phyloP scores from a whole-genome alignment of 2,113 vertebrate species.

The Planiliza haematocheilus region DNA sequence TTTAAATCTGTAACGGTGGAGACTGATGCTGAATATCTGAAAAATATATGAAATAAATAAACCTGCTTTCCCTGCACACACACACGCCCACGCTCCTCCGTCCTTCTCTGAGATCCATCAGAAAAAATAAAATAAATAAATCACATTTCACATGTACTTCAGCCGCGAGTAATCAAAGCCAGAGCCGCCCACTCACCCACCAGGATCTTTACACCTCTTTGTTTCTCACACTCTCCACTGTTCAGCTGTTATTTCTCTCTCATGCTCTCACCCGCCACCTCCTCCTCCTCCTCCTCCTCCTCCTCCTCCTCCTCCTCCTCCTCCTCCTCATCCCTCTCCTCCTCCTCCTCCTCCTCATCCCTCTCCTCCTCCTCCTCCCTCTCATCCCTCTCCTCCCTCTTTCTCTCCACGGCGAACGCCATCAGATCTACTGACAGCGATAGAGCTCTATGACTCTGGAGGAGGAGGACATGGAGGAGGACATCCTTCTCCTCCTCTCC shows the following conservation, averaged over 20 bases:
- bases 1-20: too few species aligned
- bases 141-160: constrained; percentile 45
- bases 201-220: constrained; percentile 67
- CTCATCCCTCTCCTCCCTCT: too few species aligned
- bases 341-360: too few species aligned
- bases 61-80: not conserved
- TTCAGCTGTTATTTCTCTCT: constrained; percentile 58
- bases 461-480: too few species aligned
- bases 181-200: constrained; percentile 60
- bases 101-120: constrained; percentile 7
- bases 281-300: constrained; percentile 30
- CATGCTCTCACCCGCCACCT: constrained; percentile 42
- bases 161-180: constrained; percentile 61
- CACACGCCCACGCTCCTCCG: not conserved
- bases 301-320: not conserved
- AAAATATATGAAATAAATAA: too few species aligned
- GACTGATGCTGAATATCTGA: too few species aligned
- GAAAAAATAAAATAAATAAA: not conserved
- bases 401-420: too few species aligned
- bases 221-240: constrained; percentile 64
- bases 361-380: too few species aligned
- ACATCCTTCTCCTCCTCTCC: too few species aligned
- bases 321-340: too few species aligned
- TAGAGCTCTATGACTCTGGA: too few species aligned
- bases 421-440: too few species aligned